phyloP scores from a whole-genome alignment of 2,888 invertebrate species.

The Minunthozetes semirufus region DNA sequence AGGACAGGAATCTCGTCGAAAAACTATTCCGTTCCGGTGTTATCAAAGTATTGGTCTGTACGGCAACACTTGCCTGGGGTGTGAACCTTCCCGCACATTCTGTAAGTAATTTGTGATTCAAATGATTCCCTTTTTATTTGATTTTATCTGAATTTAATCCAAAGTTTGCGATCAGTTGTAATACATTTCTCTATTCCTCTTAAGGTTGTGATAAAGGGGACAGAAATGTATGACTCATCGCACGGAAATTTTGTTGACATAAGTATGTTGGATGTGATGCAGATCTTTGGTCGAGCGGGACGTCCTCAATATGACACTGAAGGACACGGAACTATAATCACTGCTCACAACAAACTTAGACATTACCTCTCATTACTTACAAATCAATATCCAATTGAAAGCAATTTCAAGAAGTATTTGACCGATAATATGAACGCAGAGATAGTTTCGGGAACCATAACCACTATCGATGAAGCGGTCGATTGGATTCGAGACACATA shows the following conservation, averaged over 20 bases:
- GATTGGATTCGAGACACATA: constrained; percentile 98
- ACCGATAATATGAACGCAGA: constrained; percentile 98
- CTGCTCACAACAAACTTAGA: constrained; percentile 78
- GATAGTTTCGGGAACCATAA: constrained; percentile 90
- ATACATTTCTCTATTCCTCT: neutral
- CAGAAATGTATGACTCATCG: constrained; percentile 94
- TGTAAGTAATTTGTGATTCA: constrained; percentile 52
- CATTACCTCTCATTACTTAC: constrained; percentile 90
- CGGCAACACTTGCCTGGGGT: constrained; percentile 98
- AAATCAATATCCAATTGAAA: constrained; percentile 96
- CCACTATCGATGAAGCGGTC: constrained; percentile 89
- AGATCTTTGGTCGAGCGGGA: constrained; percentile 97
- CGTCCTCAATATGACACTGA: constrained; percentile 93
- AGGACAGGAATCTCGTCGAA: constrained; percentile 81
- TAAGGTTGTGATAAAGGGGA: constrained; percentile 60
- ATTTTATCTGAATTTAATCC: neutral
- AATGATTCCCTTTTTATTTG: neutral
- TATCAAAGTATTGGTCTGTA: constrained; percentile 82
- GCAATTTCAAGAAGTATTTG: constrained; percentile 82
- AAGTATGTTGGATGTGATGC: constrained; percentile 91
- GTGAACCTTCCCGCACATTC: constrained; percentile 98
- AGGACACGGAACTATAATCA: constrained; percentile 92
- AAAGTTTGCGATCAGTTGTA: too few relatives aligned
- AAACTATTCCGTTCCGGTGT: constrained; percentile 80
- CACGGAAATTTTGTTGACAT: constrained; percentile 88